Percentiles rank a stretch among this genome's conserved stretches.
Conservation (phyloP, 2,888 invertebrate genomes). For the Pyralis farinalis region DNA sequence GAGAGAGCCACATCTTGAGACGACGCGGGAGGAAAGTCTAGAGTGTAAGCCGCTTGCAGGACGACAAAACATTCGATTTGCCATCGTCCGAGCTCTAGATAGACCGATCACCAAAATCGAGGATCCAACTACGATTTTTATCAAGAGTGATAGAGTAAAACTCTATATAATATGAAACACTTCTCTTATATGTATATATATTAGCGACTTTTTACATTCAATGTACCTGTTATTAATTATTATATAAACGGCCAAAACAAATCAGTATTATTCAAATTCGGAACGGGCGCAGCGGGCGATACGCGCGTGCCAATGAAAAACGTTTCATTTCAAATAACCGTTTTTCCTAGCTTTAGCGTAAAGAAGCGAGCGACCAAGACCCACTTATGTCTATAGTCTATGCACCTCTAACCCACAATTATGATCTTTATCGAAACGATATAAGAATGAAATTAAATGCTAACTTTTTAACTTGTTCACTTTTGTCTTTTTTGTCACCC, state of each 20-base stretch:
- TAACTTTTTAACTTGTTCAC: slow-evolving; percentile 20
- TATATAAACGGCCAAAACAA: slow-evolving; percentile 4
- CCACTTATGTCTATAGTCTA: slow-evolving; percentile 32
- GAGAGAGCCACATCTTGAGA: too few species aligned
- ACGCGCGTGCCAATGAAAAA: slow-evolving; percentile 61
- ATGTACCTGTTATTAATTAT: too few species aligned
- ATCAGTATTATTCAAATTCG: slow-evolving; percentile 7
- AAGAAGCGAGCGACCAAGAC: slow-evolving; percentile 63
- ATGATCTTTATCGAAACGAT: slow-evolving; percentile 4
- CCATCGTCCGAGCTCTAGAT: too few species aligned
- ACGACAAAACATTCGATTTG: too few species aligned
- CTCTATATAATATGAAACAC: too few species aligned
- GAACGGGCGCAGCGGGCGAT: slow-evolving; percentile 28
- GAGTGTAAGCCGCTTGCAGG: too few species aligned
- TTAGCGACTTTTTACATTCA: too few species aligned
- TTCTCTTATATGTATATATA: too few species aligned
- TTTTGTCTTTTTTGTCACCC: slow-evolving; percentile 71
- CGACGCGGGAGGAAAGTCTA: too few species aligned
- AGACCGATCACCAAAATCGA: too few species aligned
- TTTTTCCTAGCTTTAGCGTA: slow-evolving; percentile 54
- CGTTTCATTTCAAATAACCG: slow-evolving; percentile 43
- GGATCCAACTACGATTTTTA: too few species aligned
- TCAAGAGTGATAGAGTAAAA: too few species aligned
- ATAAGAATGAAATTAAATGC: slow-evolving; percentile 28
- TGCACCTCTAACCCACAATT: slow-evolving; percentile 3